phyloP scores from a whole-genome alignment of 2,797 vertebrate species.

The Diplodus puntazzo region DNA sequence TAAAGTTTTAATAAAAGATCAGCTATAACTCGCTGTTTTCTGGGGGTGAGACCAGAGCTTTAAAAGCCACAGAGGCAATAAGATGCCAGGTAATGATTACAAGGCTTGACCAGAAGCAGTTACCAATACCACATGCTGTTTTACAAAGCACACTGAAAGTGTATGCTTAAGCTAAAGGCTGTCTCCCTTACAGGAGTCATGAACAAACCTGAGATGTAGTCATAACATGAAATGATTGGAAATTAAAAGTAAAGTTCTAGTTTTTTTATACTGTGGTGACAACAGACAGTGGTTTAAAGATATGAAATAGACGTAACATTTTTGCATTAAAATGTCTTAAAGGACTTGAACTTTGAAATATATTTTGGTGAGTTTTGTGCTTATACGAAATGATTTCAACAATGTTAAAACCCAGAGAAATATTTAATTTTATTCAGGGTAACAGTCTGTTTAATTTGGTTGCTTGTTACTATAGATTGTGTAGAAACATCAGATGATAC shows the following conservation, averaged over 20 bases:
- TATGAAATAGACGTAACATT: too few relatives aligned
- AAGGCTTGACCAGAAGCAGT: constrained; percentile 84
- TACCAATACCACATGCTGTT: constrained; percentile 83
- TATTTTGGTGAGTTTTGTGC: too few relatives aligned
- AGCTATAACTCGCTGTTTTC: constrained; percentile 86
- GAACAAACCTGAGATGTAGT: constrained; percentile 39
- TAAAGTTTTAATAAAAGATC: constrained; percentile 91
- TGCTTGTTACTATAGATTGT: too few relatives aligned
- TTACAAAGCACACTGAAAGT: constrained; percentile 68
- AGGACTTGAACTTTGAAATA: too few relatives aligned
- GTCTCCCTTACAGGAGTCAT: constrained; percentile 45
- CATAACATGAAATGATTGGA: constrained; percentile 24
- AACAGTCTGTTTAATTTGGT: too few relatives aligned
- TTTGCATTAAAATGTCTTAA: too few relatives aligned
- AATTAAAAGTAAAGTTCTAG: constrained; percentile 10
- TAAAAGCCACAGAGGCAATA: constrained; percentile 85
- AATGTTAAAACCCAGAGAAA: too few relatives aligned
- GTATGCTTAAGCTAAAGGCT: constrained; percentile 59
- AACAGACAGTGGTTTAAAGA: neutral
- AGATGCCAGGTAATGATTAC: constrained; percentile 89
- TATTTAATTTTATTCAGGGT: too few relatives aligned
- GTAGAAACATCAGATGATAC: too few relatives aligned
- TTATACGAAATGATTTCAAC: too few relatives aligned
- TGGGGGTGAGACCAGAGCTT: constrained; percentile 75
- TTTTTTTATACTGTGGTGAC: constrained; percentile 3